Base-by-base conservation (phyloP, 2,888 invertebrate genomes). In the Ferrisia virgata region DNA sequence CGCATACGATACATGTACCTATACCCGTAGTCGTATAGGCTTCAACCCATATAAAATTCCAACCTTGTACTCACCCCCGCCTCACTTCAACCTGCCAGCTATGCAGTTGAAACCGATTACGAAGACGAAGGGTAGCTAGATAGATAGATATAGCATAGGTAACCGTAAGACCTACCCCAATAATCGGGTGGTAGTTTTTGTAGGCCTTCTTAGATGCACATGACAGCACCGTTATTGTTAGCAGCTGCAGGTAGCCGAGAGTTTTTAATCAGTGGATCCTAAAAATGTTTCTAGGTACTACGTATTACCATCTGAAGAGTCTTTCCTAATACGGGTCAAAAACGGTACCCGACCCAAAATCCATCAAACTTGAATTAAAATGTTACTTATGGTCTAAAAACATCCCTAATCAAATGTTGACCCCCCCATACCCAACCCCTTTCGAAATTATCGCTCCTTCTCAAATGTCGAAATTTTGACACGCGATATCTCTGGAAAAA, bases 171-270 rank as follows among this genome's bases (percentile, higher is more conserved):
- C 82, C 82, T 82, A 82, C 82, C 82, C 82, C 69, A 82, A 82
- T 82, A 69, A 69, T 82, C 58, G 36, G 82, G 82, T 69, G 82
- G 69, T 82, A 82, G 64, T 36, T 64, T 82, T n/a, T 28, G 47
- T 81, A 33, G 36, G 36, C n/a, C 18, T 47, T 47, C 47, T 47
- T 64, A 82, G 69, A 82, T 58, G 69, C 64, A 82, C 40, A 82
- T 82, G 82, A 82, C 64, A 69, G 82, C 82, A 82, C 82, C 82
- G 82, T 82, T 82, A 82, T 82, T 69, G 64, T 69, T 82, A 58
- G 69, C 82, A 82, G 82, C 82, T 82, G 82, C 82, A 82, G 82
- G 82, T 82, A 82, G 82, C 33, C 40, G 69, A 36, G 31, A 33
- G 64, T 82, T 82, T 82, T 64, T 69, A 82, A 82, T 82, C 82